Evolutionary conservation across 2,888 invertebrate species (phyloP).

Genomic region (Phaedon cochleariae): DNA sequence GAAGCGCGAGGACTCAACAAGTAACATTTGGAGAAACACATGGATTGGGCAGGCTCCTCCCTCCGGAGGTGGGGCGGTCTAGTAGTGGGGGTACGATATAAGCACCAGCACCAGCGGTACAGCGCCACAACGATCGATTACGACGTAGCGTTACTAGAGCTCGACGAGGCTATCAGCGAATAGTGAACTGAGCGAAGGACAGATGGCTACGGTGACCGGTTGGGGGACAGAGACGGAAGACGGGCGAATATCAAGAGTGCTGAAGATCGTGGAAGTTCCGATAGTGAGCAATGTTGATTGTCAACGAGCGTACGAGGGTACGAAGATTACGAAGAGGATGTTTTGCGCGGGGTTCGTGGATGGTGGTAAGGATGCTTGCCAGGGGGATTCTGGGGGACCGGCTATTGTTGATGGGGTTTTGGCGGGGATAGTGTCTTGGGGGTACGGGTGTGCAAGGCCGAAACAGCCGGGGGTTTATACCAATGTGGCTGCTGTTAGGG

Average conservation of each 20-base stretch:
- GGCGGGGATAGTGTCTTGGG: conserved; percentile 51
- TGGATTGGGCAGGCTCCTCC: conserved; percentile 39
- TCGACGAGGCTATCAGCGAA: conserved; percentile 14
- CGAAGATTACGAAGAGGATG: conserved; percentile 65
- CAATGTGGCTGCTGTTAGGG: conserved; percentile 42
- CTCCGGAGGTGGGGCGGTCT: conserved; percentile 34
- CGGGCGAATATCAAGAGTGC: conserved; percentile 6
- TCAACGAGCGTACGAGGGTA: conserved; percentile 14
- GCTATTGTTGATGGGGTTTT: conserved; percentile 42
- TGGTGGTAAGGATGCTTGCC: conserved; percentile 61
- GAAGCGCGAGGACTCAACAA: too few species aligned
- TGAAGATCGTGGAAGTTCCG: conserved; percentile 39
- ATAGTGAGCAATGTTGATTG: conserved; percentile 32
- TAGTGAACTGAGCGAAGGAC: too few species aligned
- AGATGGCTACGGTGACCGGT: conserved; percentile 36
- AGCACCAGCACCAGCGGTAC: conserved; percentile 29
- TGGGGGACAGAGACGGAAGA: conserved; percentile 40
- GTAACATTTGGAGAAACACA: too few species aligned
- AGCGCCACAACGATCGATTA: conserved; percentile 32
- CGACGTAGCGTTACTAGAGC: conserved; percentile 33
- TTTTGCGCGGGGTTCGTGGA: conserved; percentile 69
- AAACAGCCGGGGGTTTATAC: conserved; percentile 49
- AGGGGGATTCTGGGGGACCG: conserved; percentile 55
- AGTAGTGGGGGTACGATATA: conserved; percentile 25
- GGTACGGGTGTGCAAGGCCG: conserved; percentile 48